Conservation (phyloP, 2,797 vertebrate genomes). For the Paguma larvata region DNA sequence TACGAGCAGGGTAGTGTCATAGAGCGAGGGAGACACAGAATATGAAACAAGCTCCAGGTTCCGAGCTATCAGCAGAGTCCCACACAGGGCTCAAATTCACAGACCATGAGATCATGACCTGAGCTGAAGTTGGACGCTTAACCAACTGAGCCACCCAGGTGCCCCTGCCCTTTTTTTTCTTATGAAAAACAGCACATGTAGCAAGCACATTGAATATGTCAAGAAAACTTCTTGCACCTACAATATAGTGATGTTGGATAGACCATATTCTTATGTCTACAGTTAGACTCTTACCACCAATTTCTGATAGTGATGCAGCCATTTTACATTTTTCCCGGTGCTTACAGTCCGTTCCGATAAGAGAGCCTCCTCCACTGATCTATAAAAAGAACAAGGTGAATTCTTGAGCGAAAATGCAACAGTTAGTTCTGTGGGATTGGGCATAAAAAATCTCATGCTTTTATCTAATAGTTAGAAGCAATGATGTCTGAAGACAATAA, state of each 20-base stretch:
- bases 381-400: conserved; percentile 62
- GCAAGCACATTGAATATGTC: conserved; percentile 71
- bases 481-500: conserved; percentile 60
- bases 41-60: too few species aligned
- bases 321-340: conserved; percentile 65
- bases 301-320: conserved; percentile 71
- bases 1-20: too few species aligned
- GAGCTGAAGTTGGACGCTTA: too few species aligned
- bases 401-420: conserved; percentile 37
- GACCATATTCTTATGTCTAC: conserved; percentile 47
- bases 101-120: too few species aligned
- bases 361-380: conserved; percentile 39
- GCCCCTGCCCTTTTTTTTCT: neutral
- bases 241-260: conserved; percentile 53
- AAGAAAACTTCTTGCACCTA: conserved; percentile 61
- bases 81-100: too few species aligned
- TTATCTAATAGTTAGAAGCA: conserved; percentile 59
- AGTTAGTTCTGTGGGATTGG: conserved; percentile 69
- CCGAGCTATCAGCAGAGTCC: too few species aligned
- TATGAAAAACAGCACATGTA: conserved; percentile 38
- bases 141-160: too few species aligned
- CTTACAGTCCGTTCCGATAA: conserved; percentile 65
- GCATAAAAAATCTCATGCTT: conserved; percentile 76
- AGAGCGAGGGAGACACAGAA: too few species aligned
- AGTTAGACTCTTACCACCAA: conserved; percentile 44